These are phyloP conservation scores for Parotia lawesii DNA, from an alignment of 2,113 vertebrate species.

Conservation along the genomic window DNA sequence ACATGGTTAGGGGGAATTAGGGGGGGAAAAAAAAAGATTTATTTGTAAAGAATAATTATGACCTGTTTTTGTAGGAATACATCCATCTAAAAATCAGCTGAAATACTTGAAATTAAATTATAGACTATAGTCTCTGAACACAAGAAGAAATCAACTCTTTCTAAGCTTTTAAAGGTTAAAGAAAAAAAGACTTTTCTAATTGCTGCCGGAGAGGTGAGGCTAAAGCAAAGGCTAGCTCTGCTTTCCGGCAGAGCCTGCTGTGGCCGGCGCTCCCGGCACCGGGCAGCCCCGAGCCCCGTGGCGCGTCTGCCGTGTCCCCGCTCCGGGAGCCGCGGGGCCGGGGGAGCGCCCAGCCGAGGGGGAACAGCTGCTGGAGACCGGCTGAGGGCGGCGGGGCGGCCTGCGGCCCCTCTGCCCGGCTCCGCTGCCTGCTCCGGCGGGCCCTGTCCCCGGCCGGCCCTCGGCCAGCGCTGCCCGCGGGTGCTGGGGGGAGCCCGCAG, in stretches of 20 bases:
- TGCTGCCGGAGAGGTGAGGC: not conserved
- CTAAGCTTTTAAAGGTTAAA: not conserved
- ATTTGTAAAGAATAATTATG: not conserved
- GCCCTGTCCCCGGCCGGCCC: not conserved
- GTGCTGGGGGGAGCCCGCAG: not conserved
- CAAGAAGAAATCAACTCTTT: not conserved
- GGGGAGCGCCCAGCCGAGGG: not conserved
- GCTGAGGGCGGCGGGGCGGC: not conserved
- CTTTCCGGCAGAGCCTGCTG: accelerated
- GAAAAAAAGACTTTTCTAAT: not conserved
- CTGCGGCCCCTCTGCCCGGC: not conserved
- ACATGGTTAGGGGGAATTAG: not conserved
- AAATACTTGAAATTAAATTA: not conserved
- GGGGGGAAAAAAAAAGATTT: not conserved
- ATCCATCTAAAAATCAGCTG: not conserved
- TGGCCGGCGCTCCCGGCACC: too few relatives aligned
- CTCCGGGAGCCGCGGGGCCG: not conserved
- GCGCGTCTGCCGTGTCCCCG: not conserved
- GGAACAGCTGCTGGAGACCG: not conserved
- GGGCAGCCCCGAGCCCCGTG: not conserved
- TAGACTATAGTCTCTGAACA: not conserved
- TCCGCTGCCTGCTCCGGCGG: not conserved
- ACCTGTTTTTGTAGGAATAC: not conserved
- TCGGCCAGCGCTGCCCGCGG: not conserved
- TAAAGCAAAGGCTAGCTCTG: not conserved